Evolutionary conservation across 2,888 invertebrate species (phyloP).

Genomic region (Chrysolina oricalcia): DNA sequence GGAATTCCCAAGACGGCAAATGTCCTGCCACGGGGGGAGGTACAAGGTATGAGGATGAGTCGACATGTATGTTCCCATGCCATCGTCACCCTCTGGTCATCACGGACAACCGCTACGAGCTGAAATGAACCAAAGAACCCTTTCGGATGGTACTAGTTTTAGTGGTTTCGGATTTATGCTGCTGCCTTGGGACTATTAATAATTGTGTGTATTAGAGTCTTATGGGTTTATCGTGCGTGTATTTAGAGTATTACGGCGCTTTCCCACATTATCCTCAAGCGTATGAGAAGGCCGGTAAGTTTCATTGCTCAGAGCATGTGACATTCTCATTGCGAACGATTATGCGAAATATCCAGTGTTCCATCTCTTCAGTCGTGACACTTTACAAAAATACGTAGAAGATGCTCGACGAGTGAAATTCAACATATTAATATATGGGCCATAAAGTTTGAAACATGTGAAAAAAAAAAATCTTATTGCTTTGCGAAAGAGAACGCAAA

Average conservation of each 20-base stretch:
- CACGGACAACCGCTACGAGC: slow-evolving; percentile 45
- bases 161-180: slow-evolving; percentile 36
- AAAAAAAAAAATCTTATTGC: too few species aligned
- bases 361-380: background rate
- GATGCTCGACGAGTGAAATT: too few species aligned
- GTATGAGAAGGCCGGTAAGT: background rate
- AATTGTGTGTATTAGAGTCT: slow-evolving; percentile 47
- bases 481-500: too few species aligned
- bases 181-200: slow-evolving; percentile 23
- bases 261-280: slow-evolving; percentile 17
- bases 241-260: slow-evolving; percentile 5
- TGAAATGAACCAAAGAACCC: slow-evolving; percentile 36
- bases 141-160: slow-evolving; percentile 43
- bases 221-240: slow-evolving; percentile 42
- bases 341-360: background rate
- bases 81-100: slow-evolving; percentile 55
- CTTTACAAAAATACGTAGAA: too few species aligned
- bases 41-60: slow-evolving; percentile 43
- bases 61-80: slow-evolving; percentile 54
- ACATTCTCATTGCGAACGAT: background rate
- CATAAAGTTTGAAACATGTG: too few species aligned
- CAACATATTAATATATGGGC: too few species aligned
- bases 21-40: slow-evolving; percentile 36
- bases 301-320: background rate
- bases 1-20: slow-evolving; percentile 4